These are phyloP conservation scores for Amiota communis DNA, from an alignment of 2,888 invertebrate genomes.

Conservation along the genomic window DNA sequence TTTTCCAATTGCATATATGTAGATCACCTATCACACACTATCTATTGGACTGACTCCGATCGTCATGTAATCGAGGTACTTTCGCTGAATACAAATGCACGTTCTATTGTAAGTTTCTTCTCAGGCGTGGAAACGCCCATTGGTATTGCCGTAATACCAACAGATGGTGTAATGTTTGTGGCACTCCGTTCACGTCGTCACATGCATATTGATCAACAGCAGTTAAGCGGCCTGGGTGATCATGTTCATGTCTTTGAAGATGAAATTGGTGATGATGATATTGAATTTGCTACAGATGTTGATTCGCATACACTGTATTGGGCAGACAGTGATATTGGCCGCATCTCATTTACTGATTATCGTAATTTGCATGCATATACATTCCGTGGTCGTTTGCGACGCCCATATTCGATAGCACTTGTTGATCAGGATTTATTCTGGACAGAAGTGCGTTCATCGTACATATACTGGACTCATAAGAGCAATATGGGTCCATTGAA, in stretches of 20 bases:
- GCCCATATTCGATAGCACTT: constrained; percentile 77
- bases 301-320: constrained; percentile 78
- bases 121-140: constrained; percentile 78
- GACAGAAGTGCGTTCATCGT: constrained; percentile 76
- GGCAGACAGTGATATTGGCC: constrained; percentile 79
- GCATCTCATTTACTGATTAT: constrained; percentile 79
- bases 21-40: constrained; percentile 82
- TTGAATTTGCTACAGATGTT: constrained; percentile 72
- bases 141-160: constrained; percentile 78
- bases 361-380: constrained; percentile 75
- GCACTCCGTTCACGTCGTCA: constrained; percentile 74
- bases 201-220: constrained; percentile 79
- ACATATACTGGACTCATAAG: constrained; percentile 78
- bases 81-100: constrained; percentile 77
- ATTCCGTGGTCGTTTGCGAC: constrained; percentile 73
- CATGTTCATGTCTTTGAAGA: constrained; percentile 70
- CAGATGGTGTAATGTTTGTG: constrained; percentile 77
- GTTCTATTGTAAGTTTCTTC: constrained; percentile 78
- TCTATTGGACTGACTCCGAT: constrained; percentile 82
- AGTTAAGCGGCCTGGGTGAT: constrained; percentile 78
- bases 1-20: constrained; percentile 39
- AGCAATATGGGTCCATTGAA: constrained; percentile 69
- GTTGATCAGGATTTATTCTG: constrained; percentile 81
- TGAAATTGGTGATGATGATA: constrained; percentile 68
- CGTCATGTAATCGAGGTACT: constrained; percentile 79